A percentile compares a stretch with the other conserved stretches of the same genome.
These are phyloP conservation scores for Butastur rufipennis DNA, from an alignment of 2,113 vertebrate species.

Conservation along the genomic window DNA sequence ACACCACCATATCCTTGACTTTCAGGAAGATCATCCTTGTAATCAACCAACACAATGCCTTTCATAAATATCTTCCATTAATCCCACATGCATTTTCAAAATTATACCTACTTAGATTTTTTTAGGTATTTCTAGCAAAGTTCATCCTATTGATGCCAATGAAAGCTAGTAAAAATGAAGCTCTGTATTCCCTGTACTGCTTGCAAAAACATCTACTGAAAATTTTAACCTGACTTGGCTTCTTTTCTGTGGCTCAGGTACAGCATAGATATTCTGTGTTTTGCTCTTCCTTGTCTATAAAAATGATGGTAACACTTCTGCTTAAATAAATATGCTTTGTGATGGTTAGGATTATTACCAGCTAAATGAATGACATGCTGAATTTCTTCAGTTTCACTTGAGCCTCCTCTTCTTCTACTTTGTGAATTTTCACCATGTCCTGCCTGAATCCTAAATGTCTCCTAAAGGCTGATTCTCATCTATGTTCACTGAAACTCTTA, in stretches of 20 bases:
- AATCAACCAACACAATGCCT: not conserved
- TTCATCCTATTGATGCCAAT: not conserved
- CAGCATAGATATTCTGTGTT: not conserved
- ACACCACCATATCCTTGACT: not conserved
- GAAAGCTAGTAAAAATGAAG: not conserved
- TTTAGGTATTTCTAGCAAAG: not conserved
- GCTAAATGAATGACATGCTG: not conserved
- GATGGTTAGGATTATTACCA: not conserved
- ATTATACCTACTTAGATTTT: not conserved
- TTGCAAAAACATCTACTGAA: not conserved
- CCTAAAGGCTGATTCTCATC: not conserved
- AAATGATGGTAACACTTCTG: not conserved
- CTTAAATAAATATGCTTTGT: not conserved
- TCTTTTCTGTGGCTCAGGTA: not conserved
- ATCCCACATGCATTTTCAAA: not conserved
- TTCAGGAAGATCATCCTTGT: not conserved
- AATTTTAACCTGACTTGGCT: not conserved
- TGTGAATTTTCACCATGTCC: not conserved
- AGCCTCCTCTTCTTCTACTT: not conserved
- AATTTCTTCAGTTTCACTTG: not conserved
- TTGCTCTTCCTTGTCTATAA: not conserved
- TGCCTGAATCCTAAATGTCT: not conserved
- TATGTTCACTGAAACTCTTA: not conserved
- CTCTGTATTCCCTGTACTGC: not conserved
- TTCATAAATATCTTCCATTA: not conserved